These are phyloP conservation scores for Agrochola lychnidis DNA, from an alignment of 2,888 invertebrate genomes.

Conservation along the genomic window DNA sequence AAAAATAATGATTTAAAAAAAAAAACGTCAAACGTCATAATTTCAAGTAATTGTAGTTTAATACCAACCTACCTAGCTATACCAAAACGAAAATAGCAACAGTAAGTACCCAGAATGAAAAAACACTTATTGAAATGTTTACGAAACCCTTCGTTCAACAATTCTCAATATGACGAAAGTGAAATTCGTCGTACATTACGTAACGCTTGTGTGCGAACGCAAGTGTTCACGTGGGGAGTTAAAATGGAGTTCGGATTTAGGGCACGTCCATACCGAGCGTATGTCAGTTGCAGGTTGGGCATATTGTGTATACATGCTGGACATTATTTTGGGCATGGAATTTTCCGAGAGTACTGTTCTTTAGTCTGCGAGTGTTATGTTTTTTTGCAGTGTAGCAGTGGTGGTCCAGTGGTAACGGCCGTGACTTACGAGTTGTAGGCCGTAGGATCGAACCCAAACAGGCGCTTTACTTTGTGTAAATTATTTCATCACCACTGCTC, in stretches of 20 bases:
- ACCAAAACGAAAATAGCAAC: background rate
- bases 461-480: no score
- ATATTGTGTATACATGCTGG: background rate
- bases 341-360: background rate
- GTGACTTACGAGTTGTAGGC: no score
- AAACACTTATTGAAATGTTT: slow-evolving; percentile 4
- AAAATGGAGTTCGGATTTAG: slow-evolving; percentile 23
- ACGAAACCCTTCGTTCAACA: slow-evolving; percentile 14
- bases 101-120: background rate
- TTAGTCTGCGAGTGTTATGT: background rate
- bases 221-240: slow-evolving; percentile 18
- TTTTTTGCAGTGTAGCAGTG: no score
- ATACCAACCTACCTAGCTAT: background rate
- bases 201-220: slow-evolving; percentile 11
- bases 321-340: background rate
- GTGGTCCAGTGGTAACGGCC: no score
- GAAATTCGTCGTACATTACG: slow-evolving; percentile 24
- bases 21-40: background rate
- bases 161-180: slow-evolving; percentile 24
- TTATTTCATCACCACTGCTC: no score
- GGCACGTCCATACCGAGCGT: slow-evolving; percentile 4
- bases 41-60: background rate
- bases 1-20: background rate
- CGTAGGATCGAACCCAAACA: no score
- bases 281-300: slow-evolving; percentile 4